phyloP scores from a whole-genome alignment of 2,113 vertebrate genomes.

The Gallinago jamesoni region DNA sequence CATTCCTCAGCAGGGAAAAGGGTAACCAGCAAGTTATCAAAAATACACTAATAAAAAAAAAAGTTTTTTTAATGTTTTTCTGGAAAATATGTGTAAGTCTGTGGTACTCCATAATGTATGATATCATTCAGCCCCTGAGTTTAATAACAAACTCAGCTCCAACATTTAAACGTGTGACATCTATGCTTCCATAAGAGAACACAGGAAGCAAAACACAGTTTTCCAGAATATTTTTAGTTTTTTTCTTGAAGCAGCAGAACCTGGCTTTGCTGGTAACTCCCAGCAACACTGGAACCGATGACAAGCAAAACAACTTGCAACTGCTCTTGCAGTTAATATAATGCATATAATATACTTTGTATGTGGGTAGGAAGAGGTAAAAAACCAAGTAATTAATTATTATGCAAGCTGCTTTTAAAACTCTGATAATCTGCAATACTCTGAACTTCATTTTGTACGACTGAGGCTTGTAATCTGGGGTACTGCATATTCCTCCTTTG shows the following conservation, averaged over 20 bases:
- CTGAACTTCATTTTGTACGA: not conserved
- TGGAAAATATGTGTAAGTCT: rapidly evolving
- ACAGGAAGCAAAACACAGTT: not conserved
- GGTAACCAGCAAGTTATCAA: not conserved
- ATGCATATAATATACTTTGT: rapidly evolving
- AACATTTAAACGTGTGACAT: rapidly evolving
- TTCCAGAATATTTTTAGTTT: not conserved
- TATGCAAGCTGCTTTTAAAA: not conserved
- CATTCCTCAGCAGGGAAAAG: not conserved
- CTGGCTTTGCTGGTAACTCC: not conserved
- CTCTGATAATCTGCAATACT: not conserved
- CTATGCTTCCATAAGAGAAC: not conserved
- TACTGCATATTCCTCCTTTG: no score
- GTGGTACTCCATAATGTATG: not conserved
- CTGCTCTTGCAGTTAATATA: not conserved
- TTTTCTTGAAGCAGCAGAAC: not conserved
- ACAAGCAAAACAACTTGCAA: not conserved
- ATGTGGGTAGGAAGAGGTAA: rapidly evolving
- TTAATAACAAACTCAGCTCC: not conserved
- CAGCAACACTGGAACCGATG: not conserved
- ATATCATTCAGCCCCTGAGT: not conserved
- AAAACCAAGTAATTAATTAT: not conserved
- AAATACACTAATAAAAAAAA: not conserved
- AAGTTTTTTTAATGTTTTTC: not conserved
- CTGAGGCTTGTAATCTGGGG: not conserved